Conservation (phyloP, 2,113 vertebrate species). For the Pipra filicauda region DNA sequence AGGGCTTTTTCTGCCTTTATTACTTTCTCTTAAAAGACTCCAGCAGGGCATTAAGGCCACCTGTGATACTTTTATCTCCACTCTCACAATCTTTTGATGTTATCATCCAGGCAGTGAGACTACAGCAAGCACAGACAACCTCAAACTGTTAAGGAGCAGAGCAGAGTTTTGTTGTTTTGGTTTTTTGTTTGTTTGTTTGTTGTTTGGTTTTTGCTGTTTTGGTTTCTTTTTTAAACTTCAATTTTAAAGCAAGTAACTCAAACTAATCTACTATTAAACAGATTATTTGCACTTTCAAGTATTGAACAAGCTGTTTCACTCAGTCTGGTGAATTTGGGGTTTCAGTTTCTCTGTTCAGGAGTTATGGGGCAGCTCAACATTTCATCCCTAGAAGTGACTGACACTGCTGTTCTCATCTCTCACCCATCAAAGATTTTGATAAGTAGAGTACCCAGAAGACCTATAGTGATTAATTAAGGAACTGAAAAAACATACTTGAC, state of each 20-base stretch:
- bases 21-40: neutral
- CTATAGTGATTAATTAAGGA: neutral
- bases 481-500: neutral
- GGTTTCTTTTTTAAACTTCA: neutral
- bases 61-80: neutral
- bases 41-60: neutral
- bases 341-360: neutral
- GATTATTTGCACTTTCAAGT: neutral
- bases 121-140: neutral
- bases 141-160: neutral
- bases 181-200: no score
- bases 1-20: neutral
- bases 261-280: neutral
- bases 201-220: neutral
- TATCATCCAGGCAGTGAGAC: neutral
- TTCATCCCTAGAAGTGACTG: neutral
- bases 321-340: neutral
- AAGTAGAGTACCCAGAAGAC: neutral
- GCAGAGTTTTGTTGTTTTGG: neutral
- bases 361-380: fast-evolving
- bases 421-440: neutral
- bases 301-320: neutral
- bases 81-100: neutral
- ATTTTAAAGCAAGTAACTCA: neutral
- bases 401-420: neutral